phyloP scores from a whole-genome alignment of 2,888 invertebrate species.

The Apamea anceps region DNA sequence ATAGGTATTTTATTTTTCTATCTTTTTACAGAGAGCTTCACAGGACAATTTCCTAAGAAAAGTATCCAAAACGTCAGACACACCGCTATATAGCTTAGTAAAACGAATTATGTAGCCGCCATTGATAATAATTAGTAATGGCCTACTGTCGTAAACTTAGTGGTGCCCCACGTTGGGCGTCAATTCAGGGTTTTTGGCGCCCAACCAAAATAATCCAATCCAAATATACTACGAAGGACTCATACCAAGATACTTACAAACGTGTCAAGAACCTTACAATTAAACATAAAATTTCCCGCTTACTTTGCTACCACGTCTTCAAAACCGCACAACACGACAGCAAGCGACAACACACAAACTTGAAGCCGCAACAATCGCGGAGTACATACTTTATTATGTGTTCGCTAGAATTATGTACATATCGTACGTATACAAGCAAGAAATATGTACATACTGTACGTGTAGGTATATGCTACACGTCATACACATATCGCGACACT shows the following conservation, averaged over 20 bases:
- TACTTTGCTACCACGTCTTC: conserved; percentile 11
- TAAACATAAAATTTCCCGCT: conserved; percentile 18
- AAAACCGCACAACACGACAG: conserved; percentile 48
- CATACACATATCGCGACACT: conserved; percentile 51
- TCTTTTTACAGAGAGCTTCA: not conserved
- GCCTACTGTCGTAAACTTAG: not conserved
- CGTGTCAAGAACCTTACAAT: no score
- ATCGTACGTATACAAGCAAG: conserved; percentile 23
- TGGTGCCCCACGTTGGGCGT: not conserved
- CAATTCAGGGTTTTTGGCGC: not conserved
- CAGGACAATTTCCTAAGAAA: not conserved
- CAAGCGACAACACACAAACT: conserved; percentile 68
- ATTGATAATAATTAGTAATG: not conserved
- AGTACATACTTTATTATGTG: conserved; percentile 61
- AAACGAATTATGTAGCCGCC: not conserved
- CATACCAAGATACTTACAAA: not conserved
- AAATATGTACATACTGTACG: conserved; percentile 37
- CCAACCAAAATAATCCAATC: not conserved
- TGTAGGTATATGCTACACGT: conserved; percentile 23
- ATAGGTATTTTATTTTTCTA: not conserved
- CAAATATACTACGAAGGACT: not conserved
- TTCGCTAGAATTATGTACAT: conserved; percentile 52
- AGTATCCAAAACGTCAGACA: not conserved
- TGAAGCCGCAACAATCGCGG: conserved; percentile 67
- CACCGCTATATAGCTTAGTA: not conserved